These are phyloP conservation scores for Platysternon megacephalum DNA, from an alignment of 2,113 vertebrate genomes.

Conservation along the genomic window DNA sequence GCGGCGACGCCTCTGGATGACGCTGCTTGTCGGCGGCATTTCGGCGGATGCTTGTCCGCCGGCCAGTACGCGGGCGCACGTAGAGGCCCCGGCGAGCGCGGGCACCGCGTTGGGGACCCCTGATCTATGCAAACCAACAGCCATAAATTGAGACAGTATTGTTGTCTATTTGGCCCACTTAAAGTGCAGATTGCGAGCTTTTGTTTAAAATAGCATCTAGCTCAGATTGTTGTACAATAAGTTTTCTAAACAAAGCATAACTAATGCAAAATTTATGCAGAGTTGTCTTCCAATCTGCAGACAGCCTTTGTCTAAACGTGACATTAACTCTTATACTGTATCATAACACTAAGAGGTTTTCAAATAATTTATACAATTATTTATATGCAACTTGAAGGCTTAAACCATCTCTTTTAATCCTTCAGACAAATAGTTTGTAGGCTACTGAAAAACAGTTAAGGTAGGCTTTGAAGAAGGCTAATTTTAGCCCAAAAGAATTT, in stretches of 20 bases:
- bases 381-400: neutral
- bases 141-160: neutral
- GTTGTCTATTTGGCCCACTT: neutral
- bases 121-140: neutral
- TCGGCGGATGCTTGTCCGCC: no score
- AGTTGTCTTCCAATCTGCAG: neutral
- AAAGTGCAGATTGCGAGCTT: neutral
- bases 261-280: rapidly evolving
- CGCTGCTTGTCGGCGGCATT: no score
- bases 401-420: slow-evolving; percentile 3
- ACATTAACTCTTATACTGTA: neutral
- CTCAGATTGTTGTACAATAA: neutral
- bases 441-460: neutral
- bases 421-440: neutral
- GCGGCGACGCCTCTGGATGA: no score
- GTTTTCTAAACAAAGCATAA: neutral
- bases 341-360: neutral
- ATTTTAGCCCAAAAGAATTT: slow-evolving; percentile 1
- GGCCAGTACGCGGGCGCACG: no score
- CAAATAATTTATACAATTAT: neutral
- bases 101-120: no score
- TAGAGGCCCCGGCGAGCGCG: no score
- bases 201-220: neutral
- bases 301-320: neutral
- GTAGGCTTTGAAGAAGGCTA: neutral